A percentile compares a stretch with the other conserved stretches of the same genome.
Evolutionary conservation across 1,140 invertebrate genomes (phyloP).

Genomic region (Scaptomyza pallida): DNA sequence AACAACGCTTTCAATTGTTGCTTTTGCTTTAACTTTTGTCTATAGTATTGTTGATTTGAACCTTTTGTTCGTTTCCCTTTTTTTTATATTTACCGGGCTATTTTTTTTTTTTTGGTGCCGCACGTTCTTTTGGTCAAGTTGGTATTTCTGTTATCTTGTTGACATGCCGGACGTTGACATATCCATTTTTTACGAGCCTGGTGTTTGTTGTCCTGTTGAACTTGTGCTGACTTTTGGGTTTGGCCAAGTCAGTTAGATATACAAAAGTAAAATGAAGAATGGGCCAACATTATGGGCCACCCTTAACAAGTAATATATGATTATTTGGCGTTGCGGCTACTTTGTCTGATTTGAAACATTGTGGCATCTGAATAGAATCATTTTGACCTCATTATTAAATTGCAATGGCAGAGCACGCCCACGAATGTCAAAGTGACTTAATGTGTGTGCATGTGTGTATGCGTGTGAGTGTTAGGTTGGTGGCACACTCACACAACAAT

Average conservation of each 20-base stretch:
- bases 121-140: slow-evolving; percentile 12
- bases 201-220: neutral
- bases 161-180: slow-evolving; percentile 80
- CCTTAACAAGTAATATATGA: slow-evolving; percentile 63
- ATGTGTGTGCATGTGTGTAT: slow-evolving; percentile 18
- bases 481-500: slow-evolving; percentile 72
- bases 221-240: slow-evolving; percentile 28
- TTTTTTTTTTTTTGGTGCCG: slow-evolving; percentile 32
- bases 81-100: slow-evolving; percentile 37
- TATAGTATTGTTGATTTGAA: slow-evolving; percentile 76
- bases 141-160: slow-evolving; percentile 71
- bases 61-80: slow-evolving; percentile 51
- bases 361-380: slow-evolving; percentile 56
- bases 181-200: slow-evolving; percentile 77
- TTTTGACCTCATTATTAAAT: slow-evolving; percentile 70
- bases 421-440: slow-evolving; percentile 16
- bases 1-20: slow-evolving; percentile 57
- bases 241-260: slow-evolving; percentile 22
- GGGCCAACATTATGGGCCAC: slow-evolving; percentile 16
- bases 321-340: slow-evolving; percentile 5
- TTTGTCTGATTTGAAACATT: neutral
- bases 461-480: slow-evolving; percentile 19
- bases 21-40: slow-evolving; percentile 45
- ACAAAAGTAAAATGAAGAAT: slow-evolving; percentile 39
- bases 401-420: slow-evolving; percentile 32